Base-by-base conservation (phyloP, 2,797 vertebrate species). In the Onychomys arenicola region DNA sequence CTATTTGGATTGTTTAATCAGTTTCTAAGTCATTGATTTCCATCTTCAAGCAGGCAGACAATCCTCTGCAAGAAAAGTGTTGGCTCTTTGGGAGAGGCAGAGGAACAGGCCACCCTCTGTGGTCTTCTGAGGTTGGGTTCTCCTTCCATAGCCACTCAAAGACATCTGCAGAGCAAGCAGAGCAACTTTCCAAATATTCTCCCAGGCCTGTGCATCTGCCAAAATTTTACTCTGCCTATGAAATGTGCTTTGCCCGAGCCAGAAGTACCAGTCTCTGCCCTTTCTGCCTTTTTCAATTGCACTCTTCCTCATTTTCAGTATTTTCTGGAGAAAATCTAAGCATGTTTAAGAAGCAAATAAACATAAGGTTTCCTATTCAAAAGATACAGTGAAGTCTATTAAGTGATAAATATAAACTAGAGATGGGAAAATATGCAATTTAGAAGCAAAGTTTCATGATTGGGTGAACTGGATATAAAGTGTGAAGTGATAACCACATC, bases 11-110 rank as follows among this genome's bases (percentile, higher is more conserved):
- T 96, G 96, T 96, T 97, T 98, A 98, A 97, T 96, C 97, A 95
- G 97, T 98, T 98, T 97, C 95, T 96, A 94, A 97, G 96, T 93
- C 97, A 98, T 93, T 96, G 97, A 97, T 98, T 96, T 97, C 97
- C 97, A 97, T 97, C 97, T 96, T 97, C 73, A 55, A 91, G 90
- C 88, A 97, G 78, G 96, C 67, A 96, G 93, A 96, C n/a, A 91
- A 87, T 91, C 96, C 93, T 97, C 84, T 94, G 90, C 73, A 92
- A 94, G 89, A 46, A 76, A 95, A 89, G 69, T 73, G 85, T 67
- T 32, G 19, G 93, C 81, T 93, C 52, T 92, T 88, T 89, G 67
- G 65, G 82, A 34, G 89, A 88, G 37, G 80, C 32, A 55, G 87
- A 75, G 78, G 49, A 97, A 80, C 3, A 37, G 78, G 52, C 59